Evolutionary conservation across 2,888 invertebrate species (phyloP).

Genomic region (Cryptocephalus primarius): DNA sequence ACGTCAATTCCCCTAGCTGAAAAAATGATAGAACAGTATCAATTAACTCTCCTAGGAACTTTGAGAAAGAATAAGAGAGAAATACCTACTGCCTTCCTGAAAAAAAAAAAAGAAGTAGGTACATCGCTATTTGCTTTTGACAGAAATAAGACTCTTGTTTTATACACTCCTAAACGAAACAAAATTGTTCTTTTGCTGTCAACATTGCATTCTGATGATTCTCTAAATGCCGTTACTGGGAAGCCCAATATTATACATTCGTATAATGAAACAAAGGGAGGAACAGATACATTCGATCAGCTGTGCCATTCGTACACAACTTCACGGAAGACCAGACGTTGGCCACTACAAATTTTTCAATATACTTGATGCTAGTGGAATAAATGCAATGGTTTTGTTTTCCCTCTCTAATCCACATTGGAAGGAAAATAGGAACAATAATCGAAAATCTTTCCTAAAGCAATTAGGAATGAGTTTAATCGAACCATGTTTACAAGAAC

Average conservation of each 20-base stretch:
- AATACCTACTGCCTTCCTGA: background rate
- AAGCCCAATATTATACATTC: slow-evolving; percentile 2
- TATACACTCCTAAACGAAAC: slow-evolving; percentile 17
- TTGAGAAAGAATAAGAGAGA: background rate
- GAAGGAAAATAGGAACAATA: background rate
- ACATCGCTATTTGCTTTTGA: slow-evolving; percentile 8
- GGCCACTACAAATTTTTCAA: background rate
- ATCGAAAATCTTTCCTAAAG: background rate
- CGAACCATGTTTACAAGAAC: slow-evolving; percentile 4
- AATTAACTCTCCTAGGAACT: slow-evolving; percentile 1
- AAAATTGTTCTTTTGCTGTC: slow-evolving; percentile 18
- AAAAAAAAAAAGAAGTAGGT: background rate
- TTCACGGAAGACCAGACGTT: background rate
- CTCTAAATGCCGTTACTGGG: slow-evolving; percentile 18
- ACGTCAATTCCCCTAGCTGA: slow-evolving; percentile 8
- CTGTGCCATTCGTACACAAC: background rate
- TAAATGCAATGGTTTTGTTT: background rate
- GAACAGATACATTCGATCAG: background rate
- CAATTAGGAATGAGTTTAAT: background rate
- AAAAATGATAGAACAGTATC: slow-evolving; percentile 9
- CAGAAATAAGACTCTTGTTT: slow-evolving; percentile 11
- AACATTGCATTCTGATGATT: slow-evolving; percentile 6
- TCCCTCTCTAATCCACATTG: background rate
- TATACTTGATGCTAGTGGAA: background rate
- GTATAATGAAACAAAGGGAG: background rate